These are phyloP conservation scores for Rhabdomys dilectus DNA, from an alignment of 2,113 vertebrate genomes.

Conservation along the genomic window DNA sequence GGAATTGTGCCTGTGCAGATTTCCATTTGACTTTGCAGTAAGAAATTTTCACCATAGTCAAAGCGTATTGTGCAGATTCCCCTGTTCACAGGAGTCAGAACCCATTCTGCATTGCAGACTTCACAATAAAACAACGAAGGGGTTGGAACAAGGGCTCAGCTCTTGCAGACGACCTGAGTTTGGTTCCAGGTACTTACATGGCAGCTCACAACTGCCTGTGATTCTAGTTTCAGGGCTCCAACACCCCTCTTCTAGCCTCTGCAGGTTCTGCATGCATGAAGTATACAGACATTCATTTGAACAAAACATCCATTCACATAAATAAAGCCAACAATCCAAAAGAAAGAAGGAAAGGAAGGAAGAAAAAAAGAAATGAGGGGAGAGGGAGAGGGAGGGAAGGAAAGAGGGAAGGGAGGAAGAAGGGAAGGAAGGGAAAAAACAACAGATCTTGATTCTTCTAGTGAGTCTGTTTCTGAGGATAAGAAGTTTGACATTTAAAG, in stretches of 20 bases:
- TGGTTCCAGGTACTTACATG: not conserved
- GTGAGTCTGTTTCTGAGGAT: not conserved
- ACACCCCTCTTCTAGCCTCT: not conserved
- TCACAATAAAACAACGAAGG: not conserved
- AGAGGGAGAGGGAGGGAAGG: rapidly evolving
- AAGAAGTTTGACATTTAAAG: not conserved
- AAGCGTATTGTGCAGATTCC: not conserved
- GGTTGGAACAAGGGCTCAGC: not conserved
- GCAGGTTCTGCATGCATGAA: not conserved
- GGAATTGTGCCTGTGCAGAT: no score
- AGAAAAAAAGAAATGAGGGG: rapidly evolving
- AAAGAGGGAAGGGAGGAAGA: not conserved
- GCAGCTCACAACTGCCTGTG: no score
- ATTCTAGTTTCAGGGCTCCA: not conserved
- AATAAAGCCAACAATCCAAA: not conserved
- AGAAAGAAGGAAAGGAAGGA: not conserved
- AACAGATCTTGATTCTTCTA: not conserved
- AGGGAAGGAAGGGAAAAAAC: rapidly evolving
- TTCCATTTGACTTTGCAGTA: not conserved
- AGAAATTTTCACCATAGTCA: not conserved
- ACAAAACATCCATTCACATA: not conserved
- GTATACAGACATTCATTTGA: not conserved
- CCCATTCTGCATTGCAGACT: no score
- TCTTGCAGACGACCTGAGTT: not conserved
- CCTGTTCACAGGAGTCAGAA: not conserved